Conservation (phyloP, 2,113 vertebrate genomes). For the Heptranchias perlo region DNA sequence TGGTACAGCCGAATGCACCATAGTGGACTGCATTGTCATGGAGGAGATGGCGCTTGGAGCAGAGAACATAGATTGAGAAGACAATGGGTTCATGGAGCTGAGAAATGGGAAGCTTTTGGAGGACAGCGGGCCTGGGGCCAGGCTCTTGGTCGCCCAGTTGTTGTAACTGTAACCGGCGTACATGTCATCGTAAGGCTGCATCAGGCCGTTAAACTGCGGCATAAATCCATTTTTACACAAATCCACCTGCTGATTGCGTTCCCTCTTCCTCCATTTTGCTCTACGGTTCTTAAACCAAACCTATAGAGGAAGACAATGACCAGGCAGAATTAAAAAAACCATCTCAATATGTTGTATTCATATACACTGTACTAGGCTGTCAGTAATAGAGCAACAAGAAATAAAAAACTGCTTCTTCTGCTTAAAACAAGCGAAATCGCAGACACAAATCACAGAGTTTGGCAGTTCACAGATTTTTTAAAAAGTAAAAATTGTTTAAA, state of each 20-base stretch:
- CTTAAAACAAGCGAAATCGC: not conserved
- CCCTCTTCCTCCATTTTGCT: slow-evolving; percentile 96
- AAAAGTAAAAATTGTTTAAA: not conserved
- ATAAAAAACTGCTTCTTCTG: not conserved
- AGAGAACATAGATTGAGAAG: slow-evolving; percentile 95
- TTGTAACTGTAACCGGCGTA: slow-evolving; percentile 96
- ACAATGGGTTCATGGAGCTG: slow-evolving; percentile 96
- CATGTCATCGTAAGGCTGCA: slow-evolving; percentile 97
- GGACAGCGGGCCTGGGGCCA: slow-evolving; percentile 82
- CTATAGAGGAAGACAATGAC: slow-evolving; percentile 51
- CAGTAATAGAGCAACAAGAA: not conserved
- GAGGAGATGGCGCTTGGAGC: slow-evolving; percentile 90
- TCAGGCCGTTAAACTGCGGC: slow-evolving; percentile 95
- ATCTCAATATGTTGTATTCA: not conserved
- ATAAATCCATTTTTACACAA: slow-evolving; percentile 97
- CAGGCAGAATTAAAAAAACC: not conserved
- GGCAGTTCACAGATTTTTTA: not conserved
- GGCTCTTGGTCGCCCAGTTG: slow-evolving; percentile 97
- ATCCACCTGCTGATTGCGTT: slow-evolving; percentile 98
- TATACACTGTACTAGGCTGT: too few species aligned
- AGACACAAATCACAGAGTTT: not conserved
- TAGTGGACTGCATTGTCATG: slow-evolving; percentile 94
- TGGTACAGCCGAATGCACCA: slow-evolving; percentile 86
- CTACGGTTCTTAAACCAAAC: slow-evolving; percentile 99
- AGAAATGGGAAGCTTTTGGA: slow-evolving; percentile 98